phyloP scores from a whole-genome alignment of 1,140 invertebrate species.

The Scaptodrosophila lebanonensis region DNA sequence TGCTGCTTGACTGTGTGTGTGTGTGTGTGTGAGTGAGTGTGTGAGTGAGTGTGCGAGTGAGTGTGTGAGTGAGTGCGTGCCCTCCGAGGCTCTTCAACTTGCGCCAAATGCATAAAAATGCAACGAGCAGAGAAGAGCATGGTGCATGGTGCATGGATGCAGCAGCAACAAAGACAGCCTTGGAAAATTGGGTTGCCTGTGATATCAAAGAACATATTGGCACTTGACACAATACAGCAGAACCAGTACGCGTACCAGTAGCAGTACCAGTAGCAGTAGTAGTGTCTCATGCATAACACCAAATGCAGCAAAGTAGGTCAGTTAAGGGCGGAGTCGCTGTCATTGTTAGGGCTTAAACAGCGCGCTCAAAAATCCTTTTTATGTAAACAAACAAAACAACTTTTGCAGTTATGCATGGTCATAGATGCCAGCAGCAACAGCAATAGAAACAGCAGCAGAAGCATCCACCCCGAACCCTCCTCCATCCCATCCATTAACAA shows the following conservation, averaged over 20 bases:
- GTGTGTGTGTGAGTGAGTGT: too few species aligned
- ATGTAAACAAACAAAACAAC: constrained; percentile 60
- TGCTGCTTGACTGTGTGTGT: too few species aligned
- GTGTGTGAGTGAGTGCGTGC: too few species aligned
- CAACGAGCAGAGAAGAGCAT: constrained; percentile 20
- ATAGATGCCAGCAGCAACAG: too few species aligned
- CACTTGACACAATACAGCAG: constrained; percentile 58
- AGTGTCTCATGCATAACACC: constrained; percentile 18
- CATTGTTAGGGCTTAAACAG: constrained; percentile 56
- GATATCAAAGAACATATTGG: constrained; percentile 1
- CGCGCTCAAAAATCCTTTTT: constrained; percentile 57
- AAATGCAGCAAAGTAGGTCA: constrained; percentile 59
- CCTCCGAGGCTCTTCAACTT: constrained; percentile 62
- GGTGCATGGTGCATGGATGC: not conserved
- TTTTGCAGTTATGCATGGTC: constrained; percentile 35
- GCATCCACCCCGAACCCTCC: not conserved
- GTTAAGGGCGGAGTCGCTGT: constrained; percentile 37
- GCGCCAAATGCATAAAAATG: constrained; percentile 69
- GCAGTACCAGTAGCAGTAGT: constrained; percentile 8
- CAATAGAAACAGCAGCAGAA: too few species aligned
- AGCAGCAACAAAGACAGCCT: too few species aligned
- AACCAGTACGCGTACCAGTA: constrained; percentile 15
- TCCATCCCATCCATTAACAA: not conserved
- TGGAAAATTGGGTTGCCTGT: too few species aligned
- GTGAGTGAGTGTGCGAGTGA: too few species aligned